phyloP scores from a whole-genome alignment of 1,140 invertebrate species.

The Cydia pomonella region DNA sequence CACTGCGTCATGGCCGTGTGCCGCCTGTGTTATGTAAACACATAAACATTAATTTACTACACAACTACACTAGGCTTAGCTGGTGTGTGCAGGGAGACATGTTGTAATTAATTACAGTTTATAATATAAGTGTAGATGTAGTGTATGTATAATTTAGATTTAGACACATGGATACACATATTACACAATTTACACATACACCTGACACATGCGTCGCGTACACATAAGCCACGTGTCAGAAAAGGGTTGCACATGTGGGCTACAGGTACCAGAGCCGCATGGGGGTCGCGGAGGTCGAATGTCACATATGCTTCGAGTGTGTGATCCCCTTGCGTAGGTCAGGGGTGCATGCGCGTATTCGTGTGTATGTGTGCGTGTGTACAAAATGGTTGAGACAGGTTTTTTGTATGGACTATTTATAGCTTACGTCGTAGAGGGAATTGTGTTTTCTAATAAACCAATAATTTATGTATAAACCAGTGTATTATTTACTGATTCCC shows the following conservation, averaged over 20 bases:
- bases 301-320: constrained; percentile 62
- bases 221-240: constrained; percentile 54
- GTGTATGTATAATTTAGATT: constrained; percentile 1
- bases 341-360: constrained; percentile 35
- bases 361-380: constrained; percentile 36
- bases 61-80: constrained; percentile 12
- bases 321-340: constrained; percentile 35
- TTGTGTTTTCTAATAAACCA: too few species aligned
- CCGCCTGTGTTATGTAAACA: constrained; percentile 36
- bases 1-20: constrained; percentile 72
- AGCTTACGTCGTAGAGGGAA: constrained; percentile 18
- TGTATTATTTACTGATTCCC: too few species aligned
- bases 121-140: constrained; percentile 8
- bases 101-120: neutral
- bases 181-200: constrained; percentile 1
- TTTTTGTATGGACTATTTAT: neutral
- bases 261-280: constrained; percentile 69
- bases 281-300: constrained; percentile 44
- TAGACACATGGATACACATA: constrained; percentile 8
- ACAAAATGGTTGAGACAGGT: neutral
- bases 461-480: too few species aligned
- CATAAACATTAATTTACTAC: constrained; percentile 16
- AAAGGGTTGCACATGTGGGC: constrained; percentile 79
- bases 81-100: constrained; percentile 1
- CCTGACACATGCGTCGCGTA: constrained; percentile 34